Evolutionary conservation across 2,888 invertebrate genomes (phyloP).

Genomic region (Luffia ferchaultella): DNA sequence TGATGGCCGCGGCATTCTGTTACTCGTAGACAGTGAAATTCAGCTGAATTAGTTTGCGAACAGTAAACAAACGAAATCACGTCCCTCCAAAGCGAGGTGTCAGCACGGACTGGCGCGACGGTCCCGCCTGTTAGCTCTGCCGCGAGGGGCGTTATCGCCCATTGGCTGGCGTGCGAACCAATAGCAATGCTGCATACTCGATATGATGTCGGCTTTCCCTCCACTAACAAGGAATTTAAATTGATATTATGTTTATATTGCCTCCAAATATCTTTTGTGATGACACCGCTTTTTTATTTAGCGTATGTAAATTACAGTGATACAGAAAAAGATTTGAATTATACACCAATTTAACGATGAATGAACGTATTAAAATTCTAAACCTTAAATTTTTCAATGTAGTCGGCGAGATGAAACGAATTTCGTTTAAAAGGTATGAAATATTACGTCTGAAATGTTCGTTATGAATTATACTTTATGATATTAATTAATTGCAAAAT

Average conservation of each 20-base stretch:
- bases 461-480: too few species aligned
- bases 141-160: constrained; percentile 15
- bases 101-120: constrained; percentile 54
- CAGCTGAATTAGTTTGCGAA: too few species aligned
- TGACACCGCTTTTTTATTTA: constrained; percentile 67
- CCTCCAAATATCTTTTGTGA: constrained; percentile 67
- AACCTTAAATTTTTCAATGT: constrained; percentile 20
- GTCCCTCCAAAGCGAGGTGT: constrained; percentile 50
- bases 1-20: constrained; percentile 92
- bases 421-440: too few species aligned
- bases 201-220: constrained; percentile 66
- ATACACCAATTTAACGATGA: constrained; percentile 52
- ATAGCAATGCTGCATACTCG: constrained; percentile 33
- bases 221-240: constrained; percentile 67
- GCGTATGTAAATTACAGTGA: constrained; percentile 63
- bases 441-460: too few species aligned
- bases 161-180: constrained; percentile 41
- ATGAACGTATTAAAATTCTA: constrained; percentile 47
- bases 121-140: constrained; percentile 29
- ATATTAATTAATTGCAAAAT: too few species aligned
- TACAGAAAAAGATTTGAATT: constrained; percentile 62
- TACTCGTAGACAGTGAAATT: too few species aligned
- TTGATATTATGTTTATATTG: constrained; percentile 68
- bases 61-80: constrained; percentile 28
- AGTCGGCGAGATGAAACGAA: constrained; percentile 6